phyloP scores from a whole-genome alignment of 2,113 vertebrate genomes.

The Oceanites oceanicus region DNA sequence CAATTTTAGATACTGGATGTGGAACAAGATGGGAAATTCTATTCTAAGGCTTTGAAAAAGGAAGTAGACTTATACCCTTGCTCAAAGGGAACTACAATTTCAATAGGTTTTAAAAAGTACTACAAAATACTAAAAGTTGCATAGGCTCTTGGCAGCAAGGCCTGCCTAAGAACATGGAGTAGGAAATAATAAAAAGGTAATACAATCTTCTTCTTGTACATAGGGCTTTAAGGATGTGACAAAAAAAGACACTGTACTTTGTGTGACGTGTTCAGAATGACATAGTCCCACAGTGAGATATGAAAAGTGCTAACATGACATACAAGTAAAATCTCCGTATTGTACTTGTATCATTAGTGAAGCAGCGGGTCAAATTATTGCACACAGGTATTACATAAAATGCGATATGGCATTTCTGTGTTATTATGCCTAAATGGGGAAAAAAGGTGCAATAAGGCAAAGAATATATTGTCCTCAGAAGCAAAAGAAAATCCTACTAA shows the following conservation, averaged over 20 bases:
- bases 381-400: neutral
- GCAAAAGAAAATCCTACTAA: neutral
- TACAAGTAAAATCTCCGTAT: neutral
- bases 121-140: neutral
- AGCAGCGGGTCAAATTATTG: neutral
- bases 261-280: neutral
- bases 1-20: neutral
- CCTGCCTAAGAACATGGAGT: neutral
- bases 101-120: neutral
- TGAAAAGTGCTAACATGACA: neutral
- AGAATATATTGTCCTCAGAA: neutral
- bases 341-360: neutral
- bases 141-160: neutral
- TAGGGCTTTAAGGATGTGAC: neutral
- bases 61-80: neutral
- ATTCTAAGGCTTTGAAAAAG: neutral
- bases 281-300: neutral
- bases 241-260: neutral
- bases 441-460: neutral
- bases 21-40: neutral
- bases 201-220: neutral
- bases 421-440: neutral
- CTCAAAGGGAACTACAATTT: neutral
- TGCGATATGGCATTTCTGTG: neutral
- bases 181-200: neutral